Base-by-base conservation (phyloP, 2,888 invertebrate species). In the Melieria omissa region DNA sequence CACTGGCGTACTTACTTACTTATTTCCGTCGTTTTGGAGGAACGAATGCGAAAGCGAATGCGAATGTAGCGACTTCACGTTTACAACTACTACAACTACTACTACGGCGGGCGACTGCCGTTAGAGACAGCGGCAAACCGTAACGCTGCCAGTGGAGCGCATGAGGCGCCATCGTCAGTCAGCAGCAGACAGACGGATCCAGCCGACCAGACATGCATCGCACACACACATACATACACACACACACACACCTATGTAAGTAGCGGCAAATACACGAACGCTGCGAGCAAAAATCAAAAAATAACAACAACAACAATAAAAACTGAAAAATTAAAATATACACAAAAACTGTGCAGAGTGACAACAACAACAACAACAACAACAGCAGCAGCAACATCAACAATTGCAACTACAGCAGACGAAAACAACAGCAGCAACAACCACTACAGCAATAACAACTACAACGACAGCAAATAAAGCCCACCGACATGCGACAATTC, bases 41-140 rank as follows among this genome's bases (percentile, higher is more conserved):
- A 63, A n/a, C 57, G 52, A 60, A 45, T 14, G 55, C 66, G 49
- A 29, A 55, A 52, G 46, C 62, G 65, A 46, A 47, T 42, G 70
- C 60, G 58, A 64, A 63, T 60, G 60, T 65, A 62, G 57, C 57
- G 47, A 61, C 62, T 54, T 67, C 63, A 52, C 58, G 58, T 47
- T 65, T 65, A 57, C 64, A 67, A 69, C 69, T 69, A 69, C 70
- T 70, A 70, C 64, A 70, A 70, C 63, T 70, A 70, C 63, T 55
- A n/a, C 14, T 64, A 14, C 47, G 5, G 46, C 57, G 55, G 7
- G 52, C 46, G 58, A 58, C 60, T 47, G 16, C 52, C 42, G 49
- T 67, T 67, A 60, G 10, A 12, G 60, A 41, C 44, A 42, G 49
- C 67, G 67, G 41, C 58, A 42, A 44, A 49, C 29, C 60, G 46